These are phyloP conservation scores for Euplagia quadripunctaria DNA, from an alignment of 2,888 invertebrate species.

Conservation along the genomic window DNA sequence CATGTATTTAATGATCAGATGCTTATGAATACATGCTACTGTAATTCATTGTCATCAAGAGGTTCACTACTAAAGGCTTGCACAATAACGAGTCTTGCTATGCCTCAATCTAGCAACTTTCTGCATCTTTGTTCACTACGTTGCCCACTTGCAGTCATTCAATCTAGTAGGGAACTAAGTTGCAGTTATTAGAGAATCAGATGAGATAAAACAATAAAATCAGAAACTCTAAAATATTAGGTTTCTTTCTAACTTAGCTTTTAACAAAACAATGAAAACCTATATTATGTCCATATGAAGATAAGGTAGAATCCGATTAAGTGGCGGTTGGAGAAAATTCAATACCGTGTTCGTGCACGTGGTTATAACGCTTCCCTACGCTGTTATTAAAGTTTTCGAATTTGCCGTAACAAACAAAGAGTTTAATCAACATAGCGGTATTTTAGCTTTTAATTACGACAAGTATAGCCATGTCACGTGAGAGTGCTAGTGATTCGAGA, in stretches of 20 bases:
- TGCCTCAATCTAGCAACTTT: not conserved
- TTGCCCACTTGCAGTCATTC: not conserved
- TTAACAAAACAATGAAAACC: no score
- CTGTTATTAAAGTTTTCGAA: slow-evolving; percentile 55
- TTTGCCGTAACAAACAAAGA: slow-evolving; percentile 57
- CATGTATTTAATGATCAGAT: slow-evolving; percentile 10
- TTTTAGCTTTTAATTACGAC: slow-evolving; percentile 57
- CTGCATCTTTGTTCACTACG: no score
- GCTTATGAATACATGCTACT: not conserved
- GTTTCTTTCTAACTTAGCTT: no score
- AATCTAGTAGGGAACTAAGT: not conserved
- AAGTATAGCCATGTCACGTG: slow-evolving; percentile 50
- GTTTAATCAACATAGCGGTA: slow-evolving; percentile 56
- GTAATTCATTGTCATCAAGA: not conserved
- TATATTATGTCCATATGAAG: no score
- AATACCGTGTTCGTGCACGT: slow-evolving; percentile 47
- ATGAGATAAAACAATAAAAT: no score
- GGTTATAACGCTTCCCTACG: slow-evolving; percentile 48
- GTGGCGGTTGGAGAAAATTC: slow-evolving; percentile 20
- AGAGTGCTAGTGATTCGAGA: slow-evolving; percentile 33
- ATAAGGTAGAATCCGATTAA: not conserved
- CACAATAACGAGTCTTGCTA: not conserved
- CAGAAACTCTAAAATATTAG: no score
- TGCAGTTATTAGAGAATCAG: no score
- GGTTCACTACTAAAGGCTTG: not conserved